Percentiles rank a stretch among this genome's conserved stretches.
Evolutionary conservation across 2,113 vertebrate genomes (phyloP).

Genomic region (Perca schrenkii): DNA sequence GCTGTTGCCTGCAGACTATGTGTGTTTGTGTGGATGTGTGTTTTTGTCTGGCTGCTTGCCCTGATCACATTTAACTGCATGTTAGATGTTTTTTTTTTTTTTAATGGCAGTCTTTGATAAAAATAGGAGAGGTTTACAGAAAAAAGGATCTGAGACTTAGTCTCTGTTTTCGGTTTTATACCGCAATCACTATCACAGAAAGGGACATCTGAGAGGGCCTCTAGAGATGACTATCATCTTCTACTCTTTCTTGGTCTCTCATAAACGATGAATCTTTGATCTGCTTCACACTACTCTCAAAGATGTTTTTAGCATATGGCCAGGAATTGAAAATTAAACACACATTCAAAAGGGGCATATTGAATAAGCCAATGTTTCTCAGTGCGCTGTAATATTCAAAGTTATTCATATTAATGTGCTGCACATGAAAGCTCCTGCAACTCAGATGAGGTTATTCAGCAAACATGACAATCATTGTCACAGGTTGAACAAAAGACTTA

Average conservation of each 20-base stretch:
- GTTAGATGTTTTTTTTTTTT: neutral
- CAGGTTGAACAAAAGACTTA: neutral
- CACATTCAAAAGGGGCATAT: neutral
- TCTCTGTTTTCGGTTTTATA: slow-evolving; percentile 33
- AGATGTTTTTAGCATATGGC: neutral
- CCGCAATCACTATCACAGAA: slow-evolving; percentile 30
- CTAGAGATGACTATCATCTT: slow-evolving; percentile 21
- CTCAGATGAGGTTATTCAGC: neutral
- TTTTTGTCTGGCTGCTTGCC: slow-evolving; percentile 28
- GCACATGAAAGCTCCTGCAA: neutral
- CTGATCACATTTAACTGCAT: slow-evolving; percentile 28
- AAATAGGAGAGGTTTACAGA: slow-evolving; percentile 21
- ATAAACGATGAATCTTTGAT: slow-evolving; percentile 36
- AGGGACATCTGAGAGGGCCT: neutral
- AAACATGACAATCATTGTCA: neutral
- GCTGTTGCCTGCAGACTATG: neutral
- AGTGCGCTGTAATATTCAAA: neutral
- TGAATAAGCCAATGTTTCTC: neutral
- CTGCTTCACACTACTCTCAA: slow-evolving; percentile 15
- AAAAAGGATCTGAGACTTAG: slow-evolving; percentile 32
- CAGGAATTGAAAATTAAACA: slow-evolving; percentile 12
- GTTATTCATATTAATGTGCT: neutral
- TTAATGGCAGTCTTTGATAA: slow-evolving; percentile 23
- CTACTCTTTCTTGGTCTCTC: neutral
- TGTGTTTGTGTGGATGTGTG: slow-evolving; percentile 20